A percentile compares a stretch with the other conserved stretches of the same genome.
Conservation (phyloP, 53 echinoderm and acorn worm genomes). For the Pentamera pediparva region DNA sequence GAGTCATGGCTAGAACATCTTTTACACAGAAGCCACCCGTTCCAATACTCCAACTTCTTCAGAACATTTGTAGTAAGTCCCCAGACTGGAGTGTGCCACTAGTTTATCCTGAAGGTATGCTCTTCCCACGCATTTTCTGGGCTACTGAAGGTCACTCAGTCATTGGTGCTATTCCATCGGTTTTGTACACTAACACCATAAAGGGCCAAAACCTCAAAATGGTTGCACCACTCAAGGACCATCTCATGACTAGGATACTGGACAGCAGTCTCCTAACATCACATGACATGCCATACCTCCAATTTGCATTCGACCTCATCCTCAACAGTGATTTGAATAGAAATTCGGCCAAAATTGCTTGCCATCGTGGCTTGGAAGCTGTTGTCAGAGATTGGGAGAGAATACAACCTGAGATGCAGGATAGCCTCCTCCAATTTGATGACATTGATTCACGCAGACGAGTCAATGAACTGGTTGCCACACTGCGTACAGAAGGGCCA, state of each 20-base stretch:
- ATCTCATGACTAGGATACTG: conserved; percentile 32
- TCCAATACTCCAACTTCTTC: conserved; percentile 34
- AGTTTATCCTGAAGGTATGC: conserved; percentile 43
- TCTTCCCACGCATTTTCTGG: conserved; percentile 45
- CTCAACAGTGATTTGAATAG: conserved; percentile 47
- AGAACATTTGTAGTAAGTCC: conserved; percentile 41
- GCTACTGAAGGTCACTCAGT: conserved; percentile 22
- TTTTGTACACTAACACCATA: conserved; percentile 24
- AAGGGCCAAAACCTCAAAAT: neutral
- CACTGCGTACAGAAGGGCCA: conserved; percentile 39
- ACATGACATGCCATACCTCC: conserved; percentile 36
- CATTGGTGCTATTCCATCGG: conserved; percentile 25
- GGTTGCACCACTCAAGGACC: conserved; percentile 27
- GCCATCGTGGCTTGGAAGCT: conserved; percentile 44
- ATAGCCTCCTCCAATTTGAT: conserved; percentile 36
- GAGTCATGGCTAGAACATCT: conserved; percentile 38
- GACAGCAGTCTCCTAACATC: conserved; percentile 42
- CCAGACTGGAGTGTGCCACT: conserved; percentile 38
- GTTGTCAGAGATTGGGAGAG: conserved; percentile 39
- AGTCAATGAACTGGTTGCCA: conserved; percentile 47
- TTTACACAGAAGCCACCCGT: conserved; percentile 34
- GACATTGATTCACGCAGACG: conserved; percentile 42
- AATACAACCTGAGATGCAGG: conserved; percentile 26
- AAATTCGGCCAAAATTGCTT: conserved; percentile 44
- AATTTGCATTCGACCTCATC: conserved; percentile 40